Base-by-base conservation (phyloP, 2,888 invertebrate species). In the Drosophila leonis region DNA sequence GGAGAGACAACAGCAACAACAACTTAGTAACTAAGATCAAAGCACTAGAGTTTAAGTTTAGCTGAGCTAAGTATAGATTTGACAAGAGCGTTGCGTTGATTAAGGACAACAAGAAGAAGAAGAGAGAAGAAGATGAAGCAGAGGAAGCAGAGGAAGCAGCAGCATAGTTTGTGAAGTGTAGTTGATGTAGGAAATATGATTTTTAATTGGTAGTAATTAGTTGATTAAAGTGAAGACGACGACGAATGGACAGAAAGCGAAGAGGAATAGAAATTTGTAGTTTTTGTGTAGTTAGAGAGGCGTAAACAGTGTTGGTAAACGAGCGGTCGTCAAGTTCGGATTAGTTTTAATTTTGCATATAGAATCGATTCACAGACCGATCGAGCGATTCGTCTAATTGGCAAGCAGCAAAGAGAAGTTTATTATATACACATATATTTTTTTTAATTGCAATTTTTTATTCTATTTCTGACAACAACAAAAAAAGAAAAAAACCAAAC, bases 1-100 rank as follows among this genome's bases (percentile, higher is more conserved):
- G 65, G 65, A 54, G 63, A 69, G 57, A 73, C 52, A 65, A 69
- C 56, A 65, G 70, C 42, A 68, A 56, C 65, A 65, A 70, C 68
- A 73, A 82, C 54, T 65, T 75, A 80, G 69, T 72, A 65, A 66
- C 29, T 84, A 84, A 87, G 84, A 87, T 84, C 82, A 87, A 83
- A 82, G 82, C 74, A 82, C 65, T 87, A 87, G 82, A 42, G 35
- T 56, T 62, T 87, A 84, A 83, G 87, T 72, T 65, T 80, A 84
- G 83, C 44, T 57, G 65, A 75, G 62, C 65, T 87, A 87, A 84
- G 84, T 75, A 74, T 52, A 78, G 64, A 72, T 72, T 75, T 59
- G 46, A 42, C 44, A 71, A 57, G 48, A 51, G 48, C 64, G 31
- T 68, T 68, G 82, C 71, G 66, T 72, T 72, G 64, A 77, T 59